A percentile compares a stretch with the other conserved stretches of the same genome.
Conservation (phyloP, 2,113 vertebrate genomes). For the Peromyscus maniculatus region DNA sequence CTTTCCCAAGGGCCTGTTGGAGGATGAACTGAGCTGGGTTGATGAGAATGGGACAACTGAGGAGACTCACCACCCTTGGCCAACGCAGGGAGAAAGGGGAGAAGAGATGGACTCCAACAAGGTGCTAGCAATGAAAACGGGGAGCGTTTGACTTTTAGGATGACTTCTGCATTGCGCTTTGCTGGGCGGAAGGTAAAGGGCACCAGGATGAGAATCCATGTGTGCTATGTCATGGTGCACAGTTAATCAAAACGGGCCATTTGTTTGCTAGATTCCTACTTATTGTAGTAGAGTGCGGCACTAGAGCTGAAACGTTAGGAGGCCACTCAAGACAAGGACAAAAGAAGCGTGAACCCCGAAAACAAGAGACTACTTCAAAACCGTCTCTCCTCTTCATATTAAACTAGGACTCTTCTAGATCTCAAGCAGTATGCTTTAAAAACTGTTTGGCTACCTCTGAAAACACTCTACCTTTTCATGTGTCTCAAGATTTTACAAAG, state of each 20-base stretch:
- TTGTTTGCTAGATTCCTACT: background rate
- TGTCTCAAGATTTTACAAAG: background rate
- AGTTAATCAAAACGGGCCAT: background rate
- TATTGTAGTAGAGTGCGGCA: background rate
- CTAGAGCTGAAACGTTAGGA: background rate
- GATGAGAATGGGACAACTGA: background rate
- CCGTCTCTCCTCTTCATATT: background rate
- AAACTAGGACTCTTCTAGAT: background rate
- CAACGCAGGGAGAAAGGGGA: background rate
- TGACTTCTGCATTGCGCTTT: background rate
- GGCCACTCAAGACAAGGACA: background rate
- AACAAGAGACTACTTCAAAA: background rate
- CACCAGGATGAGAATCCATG: background rate
- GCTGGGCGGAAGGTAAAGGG: background rate
- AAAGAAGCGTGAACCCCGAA: background rate
- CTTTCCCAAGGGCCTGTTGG: background rate
- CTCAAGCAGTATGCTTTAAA: background rate
- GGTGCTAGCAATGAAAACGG: background rate
- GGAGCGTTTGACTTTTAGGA: background rate
- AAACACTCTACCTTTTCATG: slow-evolving; percentile 1
- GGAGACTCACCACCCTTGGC: background rate
- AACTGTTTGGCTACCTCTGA: background rate
- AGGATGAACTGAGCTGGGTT: background rate
- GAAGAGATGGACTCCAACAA: background rate
- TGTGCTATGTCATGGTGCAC: background rate